Base-by-base conservation (phyloP, 2,888 invertebrate species). In the Megastigmus dorsalis region DNA sequence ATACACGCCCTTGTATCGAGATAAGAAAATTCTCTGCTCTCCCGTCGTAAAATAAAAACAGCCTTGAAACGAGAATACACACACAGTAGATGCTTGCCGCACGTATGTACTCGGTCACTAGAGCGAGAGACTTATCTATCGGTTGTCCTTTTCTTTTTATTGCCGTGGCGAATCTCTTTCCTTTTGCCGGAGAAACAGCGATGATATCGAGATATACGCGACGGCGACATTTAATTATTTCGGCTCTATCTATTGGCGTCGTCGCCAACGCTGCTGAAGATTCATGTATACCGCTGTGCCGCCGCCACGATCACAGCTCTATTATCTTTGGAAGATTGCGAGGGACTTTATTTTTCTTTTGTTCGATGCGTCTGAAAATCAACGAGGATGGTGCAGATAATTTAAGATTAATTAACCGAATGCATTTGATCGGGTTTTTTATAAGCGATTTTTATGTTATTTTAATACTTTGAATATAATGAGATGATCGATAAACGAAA, bases 121-220 rank as follows among this genome's bases (percentile, higher is more conserved):
- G 48, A 20, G 26, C 48, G 3, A 9, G 48, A 23, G 48, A n/a
- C n/a, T n/a, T 9, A 13, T 9, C 9, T 3, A 2, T 1, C 4
- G n/a, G 6, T 9, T 10, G 15, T 10, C 28, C n/a, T n/a, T 28
- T 28, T 52, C 15, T 54, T 18, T 33, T 30, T 13, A 15, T 54
- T 10, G 6, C 30, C n/a, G 3, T 7, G 33, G 3, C 33, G 33
- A 33, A 33, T n/a, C 30, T 54, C 15, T 30, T n/a, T 1, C 9
- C 5, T 15, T 28, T 5, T 52, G 4, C 15, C n/a, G 13, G 30
- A 7, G 54, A 54, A 30, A 54, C 54, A 9, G 6, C 30, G 54
- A 18, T 54, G 54, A 30, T 54, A 54, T 54, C 54, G 30, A 30
- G n/a, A n/a, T n/a, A n/a, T n/a, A n/a, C 9, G 13, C n/a, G 54